These are phyloP conservation scores for Nycteola revayana DNA, from an alignment of 2,888 invertebrate species.

Conservation along the genomic window DNA sequence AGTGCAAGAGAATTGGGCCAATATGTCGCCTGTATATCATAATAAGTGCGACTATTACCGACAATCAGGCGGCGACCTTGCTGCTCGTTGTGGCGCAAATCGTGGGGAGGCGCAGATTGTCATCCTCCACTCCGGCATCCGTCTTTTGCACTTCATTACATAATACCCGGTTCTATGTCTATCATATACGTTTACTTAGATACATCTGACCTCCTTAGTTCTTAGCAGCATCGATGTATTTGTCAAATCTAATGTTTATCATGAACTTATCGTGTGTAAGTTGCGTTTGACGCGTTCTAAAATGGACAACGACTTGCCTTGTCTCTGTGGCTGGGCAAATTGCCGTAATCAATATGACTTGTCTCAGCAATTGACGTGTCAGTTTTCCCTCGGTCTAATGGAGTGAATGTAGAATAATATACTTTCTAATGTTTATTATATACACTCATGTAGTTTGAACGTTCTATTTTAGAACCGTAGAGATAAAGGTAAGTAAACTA, in stretches of 20 bases:
- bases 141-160: slow-evolving; percentile 73
- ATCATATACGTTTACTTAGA: slow-evolving; percentile 12
- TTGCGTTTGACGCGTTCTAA: slow-evolving; percentile 18
- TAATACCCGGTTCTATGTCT: slow-evolving; percentile 43
- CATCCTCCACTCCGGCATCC: slow-evolving; percentile 75
- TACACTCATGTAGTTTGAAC: slow-evolving; percentile 8
- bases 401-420: slow-evolving; percentile 4
- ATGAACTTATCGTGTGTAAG: slow-evolving; percentile 5
- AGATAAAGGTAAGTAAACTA: too few relatives aligned
- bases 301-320: slow-evolving; percentile 26
- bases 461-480: not conserved
- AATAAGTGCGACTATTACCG: slow-evolving; percentile 71
- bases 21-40: slow-evolving; percentile 62
- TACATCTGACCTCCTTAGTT: too few relatives aligned
- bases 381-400: slow-evolving; percentile 26
- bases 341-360: slow-evolving; percentile 37
- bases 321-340: slow-evolving; percentile 33
- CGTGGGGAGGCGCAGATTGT: slow-evolving; percentile 77
- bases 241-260: slow-evolving; percentile 19
- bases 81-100: slow-evolving; percentile 73
- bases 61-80: slow-evolving; percentile 78
- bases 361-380: slow-evolving; percentile 33
- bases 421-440: slow-evolving; percentile 28
- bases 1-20: slow-evolving; percentile 60
- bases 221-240: slow-evolving; percentile 6